Percentiles rank a stretch among this genome's conserved stretches.
These are phyloP conservation scores for Aethina tumida DNA, from an alignment of 1,140 invertebrate species.

Conservation along the genomic window DNA sequence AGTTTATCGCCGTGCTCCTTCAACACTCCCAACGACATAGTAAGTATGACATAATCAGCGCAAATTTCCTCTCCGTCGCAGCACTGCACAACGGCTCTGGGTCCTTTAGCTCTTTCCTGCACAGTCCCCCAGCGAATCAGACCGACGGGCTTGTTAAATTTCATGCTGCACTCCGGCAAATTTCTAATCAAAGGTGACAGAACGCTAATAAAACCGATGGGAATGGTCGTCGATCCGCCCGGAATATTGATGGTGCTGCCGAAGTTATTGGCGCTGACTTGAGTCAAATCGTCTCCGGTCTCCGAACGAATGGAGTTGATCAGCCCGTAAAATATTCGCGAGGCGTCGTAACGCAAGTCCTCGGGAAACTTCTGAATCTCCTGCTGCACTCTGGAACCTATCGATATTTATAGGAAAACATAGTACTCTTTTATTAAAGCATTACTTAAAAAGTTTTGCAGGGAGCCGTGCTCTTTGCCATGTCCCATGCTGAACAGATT, in stretches of 20 bases:
- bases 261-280: conserved; percentile 55
- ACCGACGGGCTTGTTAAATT: conserved; percentile 52
- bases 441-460: conserved; percentile 49
- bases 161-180: conserved; percentile 45
- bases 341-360: conserved; percentile 54
- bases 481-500: conserved; percentile 48
- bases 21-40: conserved; percentile 72
- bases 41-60: conserved; percentile 73
- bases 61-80: conserved; percentile 60
- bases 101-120: conserved; percentile 35
- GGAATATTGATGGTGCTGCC: conserved; percentile 56
- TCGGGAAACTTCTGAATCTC: conserved; percentile 56
- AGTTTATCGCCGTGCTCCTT: conserved; percentile 64
- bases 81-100: conserved; percentile 51
- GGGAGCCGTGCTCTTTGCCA: conserved; percentile 45
- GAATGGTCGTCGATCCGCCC: conserved; percentile 51
- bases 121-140: conserved; percentile 51
- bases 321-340: conserved; percentile 53
- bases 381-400: conserved; percentile 52
- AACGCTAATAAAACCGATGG: conserved; percentile 52
- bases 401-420: conserved; percentile 10
- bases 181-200: conserved; percentile 50
- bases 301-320: conserved; percentile 47
- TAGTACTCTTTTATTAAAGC: conserved; percentile 1
- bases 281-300: conserved; percentile 51